Evolutionary conservation across 2,797 vertebrate species (phyloP).

Genomic region (Brachyrhaphis roseni): DNA sequence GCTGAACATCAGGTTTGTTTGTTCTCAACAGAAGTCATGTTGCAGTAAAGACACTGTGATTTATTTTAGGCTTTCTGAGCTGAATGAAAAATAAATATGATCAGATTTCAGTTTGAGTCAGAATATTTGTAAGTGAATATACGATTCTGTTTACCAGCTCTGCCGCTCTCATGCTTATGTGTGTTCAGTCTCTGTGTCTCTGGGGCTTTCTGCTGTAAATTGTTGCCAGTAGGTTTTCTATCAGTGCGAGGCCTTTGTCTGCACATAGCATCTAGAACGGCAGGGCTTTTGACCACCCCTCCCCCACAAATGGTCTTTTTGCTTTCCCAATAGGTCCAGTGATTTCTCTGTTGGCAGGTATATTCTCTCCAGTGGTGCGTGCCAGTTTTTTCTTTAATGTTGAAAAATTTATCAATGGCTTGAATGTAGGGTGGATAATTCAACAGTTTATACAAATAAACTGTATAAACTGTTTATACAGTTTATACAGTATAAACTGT

Average conservation of each 20-base stretch:
- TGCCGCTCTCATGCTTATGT: background rate
- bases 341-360: conserved; percentile 14
- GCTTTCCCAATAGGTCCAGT: conserved; percentile 10
- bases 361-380: conserved; percentile 4
- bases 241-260: conserved; percentile 20
- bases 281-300: conserved; percentile 10
- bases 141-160: background rate
- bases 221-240: conserved; percentile 49
- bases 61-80: background rate
- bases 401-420: conserved; percentile 6
- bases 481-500: background rate
- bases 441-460: background rate
- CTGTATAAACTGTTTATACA: too few relatives aligned
- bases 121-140: background rate
- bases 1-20: conserved; percentile 26
- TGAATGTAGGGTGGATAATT: conserved; percentile 9
- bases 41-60: background rate
- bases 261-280: conserved; percentile 17
- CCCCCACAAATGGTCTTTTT: background rate
- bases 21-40: background rate
- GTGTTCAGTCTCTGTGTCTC: conserved; percentile 14
- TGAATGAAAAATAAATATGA: background rate
- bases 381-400: conserved; percentile 12
- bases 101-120: background rate
- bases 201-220: conserved; percentile 21